A percentile compares a stretch with the other conserved stretches of the same genome.
phyloP scores from a whole-genome alignment of 2,888 invertebrate species.

The Colletes collaris region DNA sequence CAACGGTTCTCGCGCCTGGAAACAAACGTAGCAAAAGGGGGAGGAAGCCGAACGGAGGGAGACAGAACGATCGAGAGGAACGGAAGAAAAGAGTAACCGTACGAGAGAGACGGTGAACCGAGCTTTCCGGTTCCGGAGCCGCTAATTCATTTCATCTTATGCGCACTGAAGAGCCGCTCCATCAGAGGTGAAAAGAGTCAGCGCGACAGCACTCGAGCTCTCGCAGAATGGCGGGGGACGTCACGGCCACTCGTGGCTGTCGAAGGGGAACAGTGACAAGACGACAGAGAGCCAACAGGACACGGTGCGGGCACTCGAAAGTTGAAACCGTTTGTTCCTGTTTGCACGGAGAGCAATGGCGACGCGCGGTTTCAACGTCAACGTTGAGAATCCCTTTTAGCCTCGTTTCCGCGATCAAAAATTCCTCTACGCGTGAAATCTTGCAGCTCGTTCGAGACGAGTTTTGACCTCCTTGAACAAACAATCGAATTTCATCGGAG shows the following conservation, averaged over 20 bases:
- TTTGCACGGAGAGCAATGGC: constrained; percentile 60
- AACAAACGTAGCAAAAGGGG: constrained; percentile 32
- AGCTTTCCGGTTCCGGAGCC: constrained; percentile 62
- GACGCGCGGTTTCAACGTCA: constrained; percentile 35
- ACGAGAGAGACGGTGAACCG: constrained; percentile 39
- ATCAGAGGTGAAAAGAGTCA: constrained; percentile 80
- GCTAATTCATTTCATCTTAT: constrained; percentile 80
- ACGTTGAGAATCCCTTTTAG: neutral
- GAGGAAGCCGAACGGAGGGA: neutral
- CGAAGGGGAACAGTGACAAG: constrained; percentile 43
- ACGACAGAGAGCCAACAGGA: constrained; percentile 43
- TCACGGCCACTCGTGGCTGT: constrained; percentile 26
- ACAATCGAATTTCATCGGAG: too few species aligned
- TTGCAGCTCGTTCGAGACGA: too few species aligned
- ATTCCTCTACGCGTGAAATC: too few species aligned
- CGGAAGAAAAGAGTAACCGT: neutral
- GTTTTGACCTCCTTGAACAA: too few species aligned
- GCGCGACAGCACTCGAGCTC: constrained; percentile 75
- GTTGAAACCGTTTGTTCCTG: constrained; percentile 76
- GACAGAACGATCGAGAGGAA: neutral
- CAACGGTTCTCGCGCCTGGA: constrained; percentile 58
- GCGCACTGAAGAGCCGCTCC: constrained; percentile 80
- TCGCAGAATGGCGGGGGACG: constrained; percentile 52
- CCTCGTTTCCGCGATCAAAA: neutral
- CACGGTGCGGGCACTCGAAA: constrained; percentile 74